Conservation (phyloP, 2,888 invertebrate species). For the Parascotia fuliginaria region DNA sequence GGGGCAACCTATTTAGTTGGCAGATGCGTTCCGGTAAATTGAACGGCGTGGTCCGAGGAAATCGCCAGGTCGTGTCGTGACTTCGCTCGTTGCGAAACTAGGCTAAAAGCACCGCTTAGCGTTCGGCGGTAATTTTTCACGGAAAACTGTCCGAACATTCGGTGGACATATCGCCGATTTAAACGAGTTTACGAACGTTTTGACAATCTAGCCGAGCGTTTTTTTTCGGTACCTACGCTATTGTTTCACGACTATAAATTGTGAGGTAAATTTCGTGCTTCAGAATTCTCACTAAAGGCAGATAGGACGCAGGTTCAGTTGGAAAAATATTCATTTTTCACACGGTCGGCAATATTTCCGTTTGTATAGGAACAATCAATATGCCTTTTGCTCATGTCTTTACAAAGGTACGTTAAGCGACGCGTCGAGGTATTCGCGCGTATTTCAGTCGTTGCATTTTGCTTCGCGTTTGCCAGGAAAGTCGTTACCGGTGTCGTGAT, state of each 20-base stretch:
- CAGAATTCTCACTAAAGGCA: slow-evolving; percentile 43
- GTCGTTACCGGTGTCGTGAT: slow-evolving; percentile 70
- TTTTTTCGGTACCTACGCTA: slow-evolving; percentile 27
- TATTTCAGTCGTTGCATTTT: slow-evolving; percentile 64
- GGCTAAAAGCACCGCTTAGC: slow-evolving; percentile 71
- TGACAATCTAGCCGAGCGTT: slow-evolving; percentile 46
- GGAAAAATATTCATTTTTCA: slow-evolving; percentile 71
- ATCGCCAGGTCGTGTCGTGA: slow-evolving; percentile 71
- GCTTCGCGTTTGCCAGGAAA: slow-evolving; percentile 65
- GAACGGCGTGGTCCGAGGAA: slow-evolving; percentile 62
- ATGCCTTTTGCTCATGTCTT: slow-evolving; percentile 61
- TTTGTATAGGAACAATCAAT: slow-evolving; percentile 72
- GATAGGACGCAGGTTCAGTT: slow-evolving; percentile 40
- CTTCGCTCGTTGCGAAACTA: slow-evolving; percentile 65
- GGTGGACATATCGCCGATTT: slow-evolving; percentile 50
- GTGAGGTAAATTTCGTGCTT: slow-evolving; percentile 48
- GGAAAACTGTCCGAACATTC: slow-evolving; percentile 56
- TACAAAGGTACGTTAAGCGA: slow-evolving; percentile 57
- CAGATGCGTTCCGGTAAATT: slow-evolving; percentile 71
- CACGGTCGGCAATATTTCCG: slow-evolving; percentile 66
- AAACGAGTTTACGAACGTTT: slow-evolving; percentile 60
- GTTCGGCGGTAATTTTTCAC: slow-evolving; percentile 68
- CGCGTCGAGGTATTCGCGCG: slow-evolving; percentile 52
- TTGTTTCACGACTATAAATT: slow-evolving; percentile 44
- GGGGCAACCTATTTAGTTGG: slow-evolving; percentile 60